Percentiles rank a stretch among this genome's conserved stretches.
phyloP scores from a whole-genome alignment of 2,888 invertebrate species.

The Tetheella fluctuosa region DNA sequence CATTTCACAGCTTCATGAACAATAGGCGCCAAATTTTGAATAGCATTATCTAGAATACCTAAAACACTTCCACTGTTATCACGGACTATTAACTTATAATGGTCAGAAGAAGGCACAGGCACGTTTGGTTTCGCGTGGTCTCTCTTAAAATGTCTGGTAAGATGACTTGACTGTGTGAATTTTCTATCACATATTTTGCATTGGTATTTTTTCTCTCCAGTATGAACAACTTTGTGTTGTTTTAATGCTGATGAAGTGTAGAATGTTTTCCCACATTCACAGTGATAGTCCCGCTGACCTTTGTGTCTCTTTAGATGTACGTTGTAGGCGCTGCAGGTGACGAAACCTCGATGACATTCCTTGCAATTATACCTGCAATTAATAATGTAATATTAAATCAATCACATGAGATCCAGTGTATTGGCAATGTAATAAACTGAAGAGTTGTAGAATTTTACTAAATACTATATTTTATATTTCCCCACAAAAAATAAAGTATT shows the following conservation, averaged over 20 bases:
- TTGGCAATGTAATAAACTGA: too few species aligned
- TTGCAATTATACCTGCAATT: conserved; percentile 68
- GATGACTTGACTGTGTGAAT: conserved; percentile 74
- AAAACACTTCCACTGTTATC: conserved; percentile 35
- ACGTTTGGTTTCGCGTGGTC: conserved; percentile 69
- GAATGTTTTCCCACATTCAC: conserved; percentile 78
- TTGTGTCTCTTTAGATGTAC: conserved; percentile 75
- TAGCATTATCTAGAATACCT: conserved; percentile 22
- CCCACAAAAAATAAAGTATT: too few species aligned
- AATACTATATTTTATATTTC: too few species aligned
- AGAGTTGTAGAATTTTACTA: too few species aligned
- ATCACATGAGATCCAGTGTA: background rate
- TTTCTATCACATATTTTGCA: conserved; percentile 75
- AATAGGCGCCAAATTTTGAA: conserved; percentile 9
- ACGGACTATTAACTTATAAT: conserved; percentile 59
- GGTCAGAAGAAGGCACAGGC: conserved; percentile 62
- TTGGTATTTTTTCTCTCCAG: conserved; percentile 76
- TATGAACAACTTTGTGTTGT: conserved; percentile 75
- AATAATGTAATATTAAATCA: conserved; percentile 6
- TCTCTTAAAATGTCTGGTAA: conserved; percentile 72
- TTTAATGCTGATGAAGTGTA: conserved; percentile 76
- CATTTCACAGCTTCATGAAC: conserved; percentile 44
- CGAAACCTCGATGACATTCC: conserved; percentile 72
- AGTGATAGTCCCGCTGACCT: conserved; percentile 73
- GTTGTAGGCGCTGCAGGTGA: conserved; percentile 72